These are phyloP conservation scores for Drosophila miranda DNA, from an alignment of 1,140 invertebrate species.

Conservation along the genomic window DNA sequence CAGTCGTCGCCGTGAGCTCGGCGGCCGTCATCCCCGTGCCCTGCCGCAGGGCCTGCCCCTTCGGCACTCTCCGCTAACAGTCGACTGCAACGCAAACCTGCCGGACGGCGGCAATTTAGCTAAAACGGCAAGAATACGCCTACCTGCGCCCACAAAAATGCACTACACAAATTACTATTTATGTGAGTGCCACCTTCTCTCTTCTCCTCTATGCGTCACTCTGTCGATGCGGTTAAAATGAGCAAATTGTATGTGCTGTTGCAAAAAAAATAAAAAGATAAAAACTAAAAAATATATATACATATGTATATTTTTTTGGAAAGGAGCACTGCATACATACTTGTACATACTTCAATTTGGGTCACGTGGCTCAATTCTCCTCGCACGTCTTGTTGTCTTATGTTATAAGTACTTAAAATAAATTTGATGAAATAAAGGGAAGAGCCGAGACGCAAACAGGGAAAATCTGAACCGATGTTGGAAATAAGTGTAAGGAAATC, in stretches of 20 bases:
- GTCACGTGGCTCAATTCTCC: too few relatives aligned
- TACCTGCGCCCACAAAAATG: conserved; percentile 74
- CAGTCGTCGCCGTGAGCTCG: conserved; percentile 39
- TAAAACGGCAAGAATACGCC: conserved; percentile 74
- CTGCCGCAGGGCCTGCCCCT: neutral
- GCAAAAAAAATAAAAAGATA: conserved; percentile 1
- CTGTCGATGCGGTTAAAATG: conserved; percentile 18
- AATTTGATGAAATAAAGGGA: too few relatives aligned
- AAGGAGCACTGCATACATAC: conserved; percentile 23
- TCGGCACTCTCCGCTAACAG: neutral
- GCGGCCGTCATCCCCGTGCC: conserved; percentile 21
- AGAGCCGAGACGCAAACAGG: too few relatives aligned
- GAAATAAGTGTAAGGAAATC: too few relatives aligned
- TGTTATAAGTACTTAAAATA: too few relatives aligned
- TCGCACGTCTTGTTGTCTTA: too few relatives aligned
- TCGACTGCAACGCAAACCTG: conserved; percentile 65
- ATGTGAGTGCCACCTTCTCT: conserved; percentile 52
- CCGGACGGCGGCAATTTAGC: conserved; percentile 75
- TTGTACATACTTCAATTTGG: too few relatives aligned
- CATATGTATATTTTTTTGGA: too few relatives aligned
- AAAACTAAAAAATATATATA: too few relatives aligned
- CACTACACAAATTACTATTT: conserved; percentile 78
- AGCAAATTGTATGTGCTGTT: conserved; percentile 76
- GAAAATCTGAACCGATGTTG: too few relatives aligned
- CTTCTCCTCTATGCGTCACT: conserved; percentile 15